Evolutionary conservation across 2,888 invertebrate species (phyloP).

Genomic region (Molorchus minor): DNA sequence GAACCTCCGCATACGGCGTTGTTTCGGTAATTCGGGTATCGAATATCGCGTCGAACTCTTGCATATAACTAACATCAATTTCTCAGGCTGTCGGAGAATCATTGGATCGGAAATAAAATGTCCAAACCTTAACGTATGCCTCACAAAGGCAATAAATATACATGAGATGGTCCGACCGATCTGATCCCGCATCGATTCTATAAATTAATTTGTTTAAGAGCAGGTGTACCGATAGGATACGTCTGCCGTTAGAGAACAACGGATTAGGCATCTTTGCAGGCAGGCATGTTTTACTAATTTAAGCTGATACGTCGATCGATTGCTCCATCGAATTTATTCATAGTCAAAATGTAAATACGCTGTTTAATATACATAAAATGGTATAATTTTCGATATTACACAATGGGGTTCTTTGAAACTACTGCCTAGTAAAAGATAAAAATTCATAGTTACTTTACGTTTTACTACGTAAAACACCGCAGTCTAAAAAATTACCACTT

Average conservation of each 20-base stretch:
- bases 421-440: not conserved
- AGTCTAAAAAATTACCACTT: no score
- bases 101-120: slow-evolving; percentile 49
- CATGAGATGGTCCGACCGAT: slow-evolving; percentile 43
- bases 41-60: slow-evolving; percentile 28
- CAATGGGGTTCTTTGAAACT: slow-evolving; percentile 4
- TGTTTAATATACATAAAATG: slow-evolving; percentile 20
- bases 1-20: no score
- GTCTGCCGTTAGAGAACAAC: slow-evolving; percentile 14
- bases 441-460: slow-evolving; percentile 4
- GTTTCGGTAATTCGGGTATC: slow-evolving; percentile 23
- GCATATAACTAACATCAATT: slow-evolving; percentile 49
- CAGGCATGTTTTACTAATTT: slow-evolving; percentile 25
- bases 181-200: slow-evolving; percentile 42
- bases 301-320: slow-evolving; percentile 21
- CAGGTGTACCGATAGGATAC: slow-evolving; percentile 36
- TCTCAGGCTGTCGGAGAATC: slow-evolving; percentile 48
- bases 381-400: slow-evolving; percentile 22
- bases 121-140: slow-evolving; percentile 46
- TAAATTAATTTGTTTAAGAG: slow-evolving; percentile 47
- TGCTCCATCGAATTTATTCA: slow-evolving; percentile 23
- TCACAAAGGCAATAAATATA: slow-evolving; percentile 47
- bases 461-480: not conserved
- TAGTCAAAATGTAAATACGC: slow-evolving; percentile 22
- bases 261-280: slow-evolving; percentile 17